Base-by-base conservation (phyloP, 2,888 invertebrate species). In the Pimpla rufipes region DNA sequence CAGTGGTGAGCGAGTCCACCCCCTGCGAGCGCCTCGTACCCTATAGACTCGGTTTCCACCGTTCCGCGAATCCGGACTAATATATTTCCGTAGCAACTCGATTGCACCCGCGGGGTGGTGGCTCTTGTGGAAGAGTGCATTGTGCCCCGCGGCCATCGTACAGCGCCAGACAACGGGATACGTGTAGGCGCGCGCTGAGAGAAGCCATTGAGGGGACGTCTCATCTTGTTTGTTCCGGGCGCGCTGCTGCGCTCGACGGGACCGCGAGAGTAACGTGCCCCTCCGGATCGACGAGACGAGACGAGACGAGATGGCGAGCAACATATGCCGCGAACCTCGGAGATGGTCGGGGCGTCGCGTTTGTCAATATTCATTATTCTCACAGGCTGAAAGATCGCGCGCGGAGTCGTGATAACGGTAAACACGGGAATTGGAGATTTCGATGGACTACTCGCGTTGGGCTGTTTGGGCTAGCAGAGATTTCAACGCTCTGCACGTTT, bases 361-460 rank as follows among this genome's bases (percentile, higher is more conserved):
- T 89, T 90, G 89, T 90, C 90, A 89, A 89, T 90, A 89, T 90
- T 90, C 90, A 89, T 90, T 90, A 90, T 87, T 85, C 86, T 83
- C 78, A 76, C 78, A 81, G 84, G 85, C 85, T 86, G 86, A 62
- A 64, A 71, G 57, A 13, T 42, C 1, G 16, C 59, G 45, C n/a
- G n/a, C 13, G 4, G 59, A 37, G 47, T 37, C 45, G 13, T 57
- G 47, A 57, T 57, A 59, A 37, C 10, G 37, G 35, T 7, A 2
- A 62, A 40, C 37, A 35, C 29, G 35, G 11, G 52, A 52, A 52
- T 8, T 21, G 10, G 29, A 57, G 8, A 3, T 29, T 10, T 57
- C 13, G 23, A n/a, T 13, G 4, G 6, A 5, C 16, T 29, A 16
- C 5, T 6, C 16, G 0, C 13, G 11, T 13, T n/a, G n/a, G n/a